Base-by-base conservation (phyloP, 2,888 invertebrate species). In the Hirtodrosophila alboralis region DNA sequence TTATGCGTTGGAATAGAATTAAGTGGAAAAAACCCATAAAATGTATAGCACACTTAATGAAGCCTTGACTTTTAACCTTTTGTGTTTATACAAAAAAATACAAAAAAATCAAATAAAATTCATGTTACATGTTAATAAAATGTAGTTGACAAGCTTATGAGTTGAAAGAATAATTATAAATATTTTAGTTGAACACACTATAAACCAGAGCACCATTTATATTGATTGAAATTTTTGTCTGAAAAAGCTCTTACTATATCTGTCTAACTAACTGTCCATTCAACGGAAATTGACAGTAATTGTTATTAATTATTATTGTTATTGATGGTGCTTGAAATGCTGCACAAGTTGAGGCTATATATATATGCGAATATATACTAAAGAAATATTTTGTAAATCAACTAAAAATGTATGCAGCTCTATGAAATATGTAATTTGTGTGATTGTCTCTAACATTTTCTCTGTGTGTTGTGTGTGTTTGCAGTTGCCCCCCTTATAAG, bases 251-350 rank as follows among this genome's bases (percentile, higher is more conserved):
- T 34, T 16, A n/a, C 18, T n/a, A 21, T 18, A 31, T 6, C 8
- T n/a, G 12, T 34, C 14, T 21, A 49, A 21, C 53, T 36, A 4
- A 2, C 2, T 7, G 7, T 23, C n/a, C n/a, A 18, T 18, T 18
- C 18, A 18, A 18, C 18, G 4, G 41, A 41, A n/a, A 40, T 58
- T 57, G 72, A 72, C 76, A 58, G 84, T 83, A 87, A 81, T 87
- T 86, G 81, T 86, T 86, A 83, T 81, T 81, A 86, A 85, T 81
- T 80, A 80, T 83, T 87, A 74, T 85, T 68, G 58, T 86, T 77
- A 87, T 87, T 81, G 87, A 79, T 86, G 87, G 78, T 51, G 63
- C 63, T 54, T 52, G 67, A 78, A 64, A 68, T 60, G 63, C 57
- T 18, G 18, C 4, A 45, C 71, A 63, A 75, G 52, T 66, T 57